A percentile compares a stretch with the other conserved stretches of the same genome.
Conservation (phyloP, 1,140 invertebrate species). For the Sogatella furcifera region DNA sequence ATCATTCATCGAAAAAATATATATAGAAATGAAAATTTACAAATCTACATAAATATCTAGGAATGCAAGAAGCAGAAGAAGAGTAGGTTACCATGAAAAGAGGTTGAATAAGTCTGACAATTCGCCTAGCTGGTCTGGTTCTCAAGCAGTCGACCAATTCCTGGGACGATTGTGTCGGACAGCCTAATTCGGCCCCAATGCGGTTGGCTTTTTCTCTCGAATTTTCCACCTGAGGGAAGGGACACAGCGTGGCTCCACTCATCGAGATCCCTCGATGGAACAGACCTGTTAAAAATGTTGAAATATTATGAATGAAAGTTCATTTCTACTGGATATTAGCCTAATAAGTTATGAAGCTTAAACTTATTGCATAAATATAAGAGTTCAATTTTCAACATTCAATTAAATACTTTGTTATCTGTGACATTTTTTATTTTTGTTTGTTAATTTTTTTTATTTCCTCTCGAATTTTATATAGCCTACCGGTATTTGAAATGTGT, state of each 20-base stretch:
- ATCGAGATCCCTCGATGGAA: slow-evolving; percentile 62
- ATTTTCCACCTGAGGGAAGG: slow-evolving; percentile 57
- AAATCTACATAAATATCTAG: too few species aligned
- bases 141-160: slow-evolving; percentile 62
- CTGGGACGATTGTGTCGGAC: slow-evolving; percentile 40
- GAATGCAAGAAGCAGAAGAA: not conserved
- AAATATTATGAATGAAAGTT: not conserved
- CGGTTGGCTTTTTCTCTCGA: slow-evolving; percentile 52
- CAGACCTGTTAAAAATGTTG: slow-evolving; percentile 35
- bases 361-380: too few species aligned
- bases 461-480: too few species aligned
- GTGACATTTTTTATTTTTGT: too few species aligned
- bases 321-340: too few species aligned
- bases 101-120: slow-evolving; percentile 33
- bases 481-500: too few species aligned
- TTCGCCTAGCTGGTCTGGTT: slow-evolving; percentile 42
- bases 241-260: slow-evolving; percentile 60
- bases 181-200: slow-evolving; percentile 55
- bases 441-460: too few species aligned
- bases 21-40: too few species aligned
- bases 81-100: slow-evolving; percentile 37
- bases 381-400: too few species aligned
- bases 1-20: too few species aligned
- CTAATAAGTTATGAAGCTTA: too few species aligned
- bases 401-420: too few species aligned